Base-by-base conservation (phyloP, 2,797 vertebrate species). In the Pitangus sulphuratus region DNA sequence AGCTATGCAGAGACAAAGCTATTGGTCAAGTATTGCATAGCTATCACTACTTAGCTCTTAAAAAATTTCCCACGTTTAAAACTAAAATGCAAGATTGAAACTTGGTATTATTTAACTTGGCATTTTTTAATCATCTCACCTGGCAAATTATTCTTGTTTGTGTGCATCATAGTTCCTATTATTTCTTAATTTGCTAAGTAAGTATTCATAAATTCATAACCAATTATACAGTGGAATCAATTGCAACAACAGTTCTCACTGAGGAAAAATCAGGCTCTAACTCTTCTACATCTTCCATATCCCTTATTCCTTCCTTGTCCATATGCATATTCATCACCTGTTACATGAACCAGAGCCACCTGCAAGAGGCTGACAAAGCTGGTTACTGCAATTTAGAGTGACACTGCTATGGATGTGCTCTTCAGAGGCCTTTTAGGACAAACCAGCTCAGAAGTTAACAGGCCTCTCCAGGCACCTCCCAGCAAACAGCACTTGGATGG, bases 161-260 rank as follows among this genome's bases (percentile, higher is more conserved):
- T 50, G 18, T 50, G 37, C 40, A 47, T 33, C 62, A 21, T 24
- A 44, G 50, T 76, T 76, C 56, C 60, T 76, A 51, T 82, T 89
- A 82, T 50, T 87, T 77, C 80, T 93, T 79, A 62, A 93, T 82
- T 89, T 66, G 70, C 37, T 64, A 71, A 85, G 9, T 22, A 77
- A 60, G 56, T 25, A 71, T 64, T 93, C 77, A 89, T 42, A 57
- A 86, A 82, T 74, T 88, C 87, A 21, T 45, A 70, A 70, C 6
- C 40, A 88, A 82, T 76, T 90, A 89, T 8, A 51, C 47, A 79
- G 21, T 19, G n/a, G 24, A 79, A 88, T 69, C 58, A 86, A 81
- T 18, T 25, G 66, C 58, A 86, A 79, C 72, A 84, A 54, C 2
- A 75, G 45, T 25, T 78, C 61, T 68, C 79, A 54, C 79, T 30